phyloP scores from a whole-genome alignment of 1,140 invertebrate genomes.

The Platorchestia sp. region DNA sequence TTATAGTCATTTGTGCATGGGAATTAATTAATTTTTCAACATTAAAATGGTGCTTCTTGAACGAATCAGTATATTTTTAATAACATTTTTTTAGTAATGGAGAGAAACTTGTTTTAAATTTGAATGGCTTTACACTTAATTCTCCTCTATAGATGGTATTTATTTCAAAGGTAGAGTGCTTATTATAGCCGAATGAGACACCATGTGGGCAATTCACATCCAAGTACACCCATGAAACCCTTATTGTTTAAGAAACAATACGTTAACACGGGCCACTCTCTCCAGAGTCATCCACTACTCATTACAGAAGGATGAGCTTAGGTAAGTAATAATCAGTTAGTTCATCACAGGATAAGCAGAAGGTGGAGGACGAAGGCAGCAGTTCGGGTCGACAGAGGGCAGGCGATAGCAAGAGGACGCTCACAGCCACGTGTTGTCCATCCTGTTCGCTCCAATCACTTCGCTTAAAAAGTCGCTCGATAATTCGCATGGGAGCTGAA shows the following conservation, averaged over 20 bases:
- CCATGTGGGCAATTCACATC: background rate
- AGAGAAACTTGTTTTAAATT: background rate
- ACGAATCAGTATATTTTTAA: background rate
- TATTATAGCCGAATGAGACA: background rate
- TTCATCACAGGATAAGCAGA: background rate
- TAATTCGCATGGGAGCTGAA: constrained; percentile 64
- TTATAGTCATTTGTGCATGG: background rate
- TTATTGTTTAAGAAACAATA: background rate
- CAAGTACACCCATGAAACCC: background rate
- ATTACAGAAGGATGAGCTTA: background rate
- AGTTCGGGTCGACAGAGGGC: background rate
- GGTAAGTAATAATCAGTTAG: background rate
- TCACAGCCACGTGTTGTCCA: constrained; percentile 66
- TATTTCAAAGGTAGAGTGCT: background rate
- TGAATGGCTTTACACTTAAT: background rate
- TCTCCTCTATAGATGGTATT: background rate
- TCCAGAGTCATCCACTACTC: background rate
- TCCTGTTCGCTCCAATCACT: constrained; percentile 64
- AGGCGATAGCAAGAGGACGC: background rate
- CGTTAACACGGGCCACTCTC: background rate
- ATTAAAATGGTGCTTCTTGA: background rate
- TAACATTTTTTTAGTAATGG: background rate
- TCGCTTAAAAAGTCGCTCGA: constrained; percentile 66
- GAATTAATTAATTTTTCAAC: background rate
- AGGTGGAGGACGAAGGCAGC: background rate